Evolutionary conservation across 2,113 vertebrate genomes (phyloP).

Genomic region (Esox niger): DNA sequence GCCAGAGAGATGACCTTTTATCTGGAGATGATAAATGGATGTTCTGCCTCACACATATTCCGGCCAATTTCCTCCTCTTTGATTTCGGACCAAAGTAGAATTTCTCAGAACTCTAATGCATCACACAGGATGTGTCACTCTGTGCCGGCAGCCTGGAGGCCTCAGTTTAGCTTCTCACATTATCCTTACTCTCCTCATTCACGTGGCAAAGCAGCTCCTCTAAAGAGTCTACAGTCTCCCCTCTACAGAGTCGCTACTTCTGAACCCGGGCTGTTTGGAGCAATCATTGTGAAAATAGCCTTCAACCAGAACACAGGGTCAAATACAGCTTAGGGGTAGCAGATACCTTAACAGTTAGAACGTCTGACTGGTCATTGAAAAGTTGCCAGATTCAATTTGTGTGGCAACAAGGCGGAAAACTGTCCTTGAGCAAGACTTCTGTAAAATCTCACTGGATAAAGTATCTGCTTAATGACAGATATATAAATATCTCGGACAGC

Average conservation of each 20-base stretch:
- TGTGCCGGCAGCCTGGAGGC: conserved; percentile 23
- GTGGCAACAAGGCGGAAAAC: too few species aligned
- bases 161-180: conserved; percentile 12
- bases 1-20: conserved; percentile 57
- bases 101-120: conserved; percentile 49
- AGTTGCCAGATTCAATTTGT: too few species aligned
- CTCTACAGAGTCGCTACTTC: neutral
- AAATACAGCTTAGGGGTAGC: too few species aligned
- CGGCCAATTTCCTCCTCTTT: conserved; percentile 63
- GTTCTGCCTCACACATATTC: conserved; percentile 57
- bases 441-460: too few species aligned
- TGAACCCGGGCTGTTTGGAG: neutral
- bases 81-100: conserved; percentile 50
- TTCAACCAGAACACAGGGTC: too few species aligned
- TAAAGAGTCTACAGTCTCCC: neutral
- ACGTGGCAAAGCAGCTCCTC: neutral
- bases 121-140: conserved; percentile 40
- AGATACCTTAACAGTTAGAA: too few species aligned
- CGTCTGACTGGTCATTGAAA: too few species aligned
- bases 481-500: too few species aligned
- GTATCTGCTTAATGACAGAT: too few species aligned
- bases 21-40: conserved; percentile 58
- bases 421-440: too few species aligned
- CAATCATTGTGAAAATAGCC: too few species aligned
- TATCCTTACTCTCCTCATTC: neutral